Percentiles rank a stretch among this genome's conserved stretches.
Evolutionary conservation across 2,888 invertebrate species (phyloP).

Genomic region (Drosophila merina): DNA sequence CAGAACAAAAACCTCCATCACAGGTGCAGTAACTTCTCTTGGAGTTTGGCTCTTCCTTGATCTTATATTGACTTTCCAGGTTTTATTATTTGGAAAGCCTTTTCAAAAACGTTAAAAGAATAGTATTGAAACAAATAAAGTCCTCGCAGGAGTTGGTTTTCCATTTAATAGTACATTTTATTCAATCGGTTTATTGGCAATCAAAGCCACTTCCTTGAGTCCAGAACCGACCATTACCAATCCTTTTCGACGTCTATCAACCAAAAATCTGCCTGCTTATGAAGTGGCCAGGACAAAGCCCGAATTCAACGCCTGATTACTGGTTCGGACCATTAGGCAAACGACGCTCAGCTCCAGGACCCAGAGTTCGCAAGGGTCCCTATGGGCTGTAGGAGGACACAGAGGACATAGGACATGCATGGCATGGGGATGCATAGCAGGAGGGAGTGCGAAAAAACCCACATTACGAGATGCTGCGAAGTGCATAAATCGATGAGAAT

Average conservation of each 20-base stretch:
- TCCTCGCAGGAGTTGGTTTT: too few relatives aligned
- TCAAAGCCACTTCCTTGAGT: too few relatives aligned
- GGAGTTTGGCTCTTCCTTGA: conserved; percentile 5
- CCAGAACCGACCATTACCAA: too few relatives aligned
- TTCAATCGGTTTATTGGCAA: too few relatives aligned
- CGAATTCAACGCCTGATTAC: conserved; percentile 18
- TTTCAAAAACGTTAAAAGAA: background rate
- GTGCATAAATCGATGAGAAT: conserved; percentile 81
- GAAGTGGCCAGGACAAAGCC: conserved; percentile 43
- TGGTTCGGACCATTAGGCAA: conserved; percentile 64
- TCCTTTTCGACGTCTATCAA: conserved; percentile 30
- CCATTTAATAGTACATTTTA: too few relatives aligned
- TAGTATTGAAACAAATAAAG: too few relatives aligned
- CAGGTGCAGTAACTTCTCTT: conserved; percentile 36
- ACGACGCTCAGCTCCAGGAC: conserved; percentile 39
- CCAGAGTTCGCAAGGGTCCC: conserved; percentile 26
- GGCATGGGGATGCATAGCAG: background rate
- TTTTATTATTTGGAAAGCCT: conserved; percentile 21
- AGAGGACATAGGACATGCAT: conserved; percentile 17
- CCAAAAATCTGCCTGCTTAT: conserved; percentile 37
- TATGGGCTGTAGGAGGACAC: conserved; percentile 24
- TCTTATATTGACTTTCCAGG: conserved; percentile 4
- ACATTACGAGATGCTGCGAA: conserved; percentile 72
- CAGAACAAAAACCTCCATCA: conserved; percentile 25
- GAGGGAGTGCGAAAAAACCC: conserved; percentile 33